Base-by-base conservation (phyloP, 2,797 vertebrate species). In the Thripadectes ignobilis region DNA sequence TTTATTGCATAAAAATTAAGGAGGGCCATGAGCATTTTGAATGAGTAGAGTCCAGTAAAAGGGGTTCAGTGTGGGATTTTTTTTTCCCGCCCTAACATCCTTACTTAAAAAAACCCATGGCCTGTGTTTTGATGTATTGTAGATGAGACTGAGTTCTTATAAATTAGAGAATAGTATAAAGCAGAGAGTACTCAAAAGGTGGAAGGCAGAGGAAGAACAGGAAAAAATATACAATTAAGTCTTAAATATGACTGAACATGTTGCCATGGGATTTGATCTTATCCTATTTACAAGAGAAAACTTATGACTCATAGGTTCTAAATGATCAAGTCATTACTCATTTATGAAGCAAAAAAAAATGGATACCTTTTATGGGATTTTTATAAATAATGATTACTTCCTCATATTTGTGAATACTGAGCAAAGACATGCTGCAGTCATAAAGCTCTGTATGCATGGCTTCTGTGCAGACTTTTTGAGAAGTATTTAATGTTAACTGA, bases 261-360 rank as follows among this genome's bases (percentile, higher is more conserved):
- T 93, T 95, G 94, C 94, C 77, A 57, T 77, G 27, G 88, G 92
- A 93, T 97, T 96, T 95, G 94, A 94, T 94, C 95, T 93, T 94
- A 94, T 97, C 96, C 92, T 97, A 94, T 96, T 97, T 94, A 80
- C 96, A 95, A 95, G 92, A 93, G 86, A 93, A 95, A 89, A 93
- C 91, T 95, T 96, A 96, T 97, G 97, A 97, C 95, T 97, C 97
- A 97, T 93, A 91, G 68, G 79, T 95, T 92, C 95, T 96, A 96
- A 94, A 96, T 97, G 87, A 96, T 96, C 52, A 1, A 97, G 94
- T 85, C 92, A 95, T 97, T 97, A 94, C 80, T 93, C 96, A 96
- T 92, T 95, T 94, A 66, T 48, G 85, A 89, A 96, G 82, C 89
- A 85, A 95, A 97, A 94, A 91, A 96, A 96, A 83, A 29, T 34